Evolutionary conservation across 2,113 vertebrate genomes (phyloP).

Genomic region (Grus americana): DNA sequence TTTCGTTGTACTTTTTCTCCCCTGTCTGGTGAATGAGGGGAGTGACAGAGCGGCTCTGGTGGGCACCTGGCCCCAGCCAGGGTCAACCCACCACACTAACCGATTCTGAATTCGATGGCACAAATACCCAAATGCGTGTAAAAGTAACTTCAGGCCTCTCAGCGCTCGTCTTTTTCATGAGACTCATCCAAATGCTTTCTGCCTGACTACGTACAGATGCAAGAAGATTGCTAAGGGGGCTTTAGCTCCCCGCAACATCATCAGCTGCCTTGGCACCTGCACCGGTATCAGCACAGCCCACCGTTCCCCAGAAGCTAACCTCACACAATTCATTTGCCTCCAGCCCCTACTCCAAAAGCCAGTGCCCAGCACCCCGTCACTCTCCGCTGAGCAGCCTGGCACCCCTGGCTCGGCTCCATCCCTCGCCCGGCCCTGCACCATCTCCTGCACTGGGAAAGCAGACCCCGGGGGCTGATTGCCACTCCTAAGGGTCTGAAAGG

Average conservation of each 20-base stretch:
- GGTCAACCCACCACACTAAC: too few relatives aligned
- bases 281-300: not conserved
- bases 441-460: not conserved
- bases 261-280: not conserved
- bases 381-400: too few relatives aligned
- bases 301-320: not conserved
- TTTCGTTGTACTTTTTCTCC: too few relatives aligned
- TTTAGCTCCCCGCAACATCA: not conserved
- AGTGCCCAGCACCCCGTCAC: not conserved
- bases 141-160: not conserved
- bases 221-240: not conserved
- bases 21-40: too few relatives aligned
- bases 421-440: rapidly evolving
- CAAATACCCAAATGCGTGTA: not conserved
- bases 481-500: not conserved
- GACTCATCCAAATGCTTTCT: not conserved
- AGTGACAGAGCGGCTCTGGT: too few relatives aligned
- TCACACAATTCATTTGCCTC: rapidly evolving
- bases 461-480: not conserved
- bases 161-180: not conserved
- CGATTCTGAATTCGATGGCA: rapidly evolving
- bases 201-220: not conserved
- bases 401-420: not conserved
- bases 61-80: too few relatives aligned
- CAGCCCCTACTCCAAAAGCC: rapidly evolving